Evolutionary conservation across 2,888 invertebrate genomes (phyloP).

Genomic region (Hedya salicella): DNA sequence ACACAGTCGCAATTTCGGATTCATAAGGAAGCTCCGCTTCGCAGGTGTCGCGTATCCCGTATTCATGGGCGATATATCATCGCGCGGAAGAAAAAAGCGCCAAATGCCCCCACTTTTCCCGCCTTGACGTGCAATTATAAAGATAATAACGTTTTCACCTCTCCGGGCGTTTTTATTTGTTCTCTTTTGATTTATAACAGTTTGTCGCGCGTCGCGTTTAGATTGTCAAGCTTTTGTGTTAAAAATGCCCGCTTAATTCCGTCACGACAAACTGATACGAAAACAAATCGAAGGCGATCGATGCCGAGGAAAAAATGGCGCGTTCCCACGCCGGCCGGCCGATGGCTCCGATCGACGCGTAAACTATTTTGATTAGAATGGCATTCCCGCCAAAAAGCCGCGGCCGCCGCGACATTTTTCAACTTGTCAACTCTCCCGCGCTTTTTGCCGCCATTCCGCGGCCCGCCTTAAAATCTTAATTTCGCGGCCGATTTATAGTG

Average conservation of each 20-base stretch:
- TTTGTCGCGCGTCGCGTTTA: slow-evolving; percentile 54
- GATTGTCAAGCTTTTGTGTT: slow-evolving; percentile 35
- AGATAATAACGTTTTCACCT: slow-evolving; percentile 85
- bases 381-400: slow-evolving; percentile 76
- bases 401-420: slow-evolving; percentile 75
- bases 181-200: slow-evolving; percentile 79
- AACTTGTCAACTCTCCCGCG: slow-evolving; percentile 72
- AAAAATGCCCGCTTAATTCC: slow-evolving; percentile 46
- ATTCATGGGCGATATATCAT: slow-evolving; percentile 84
- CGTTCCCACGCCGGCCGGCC: slow-evolving; percentile 68
- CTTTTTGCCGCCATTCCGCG: slow-evolving; percentile 76
- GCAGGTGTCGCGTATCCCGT: slow-evolving; percentile 81
- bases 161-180: slow-evolving; percentile 80
- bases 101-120: slow-evolving; percentile 64
- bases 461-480: slow-evolving; percentile 81
- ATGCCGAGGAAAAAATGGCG: slow-evolving; percentile 58
- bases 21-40: slow-evolving; percentile 73
- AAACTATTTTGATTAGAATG: slow-evolving; percentile 85
- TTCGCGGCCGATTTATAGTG: slow-evolving; percentile 72
- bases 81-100: slow-evolving; percentile 62
- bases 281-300: slow-evolving; percentile 53
- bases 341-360: slow-evolving; percentile 63
- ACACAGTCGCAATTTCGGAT: slow-evolving; percentile 73
- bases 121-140: slow-evolving; percentile 84
- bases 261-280: slow-evolving; percentile 54